Percentiles rank a stretch among this genome's conserved stretches.
Evolutionary conservation across 2,797 vertebrate genomes (phyloP).

Genomic region (Xiphophorus birchmanni): DNA sequence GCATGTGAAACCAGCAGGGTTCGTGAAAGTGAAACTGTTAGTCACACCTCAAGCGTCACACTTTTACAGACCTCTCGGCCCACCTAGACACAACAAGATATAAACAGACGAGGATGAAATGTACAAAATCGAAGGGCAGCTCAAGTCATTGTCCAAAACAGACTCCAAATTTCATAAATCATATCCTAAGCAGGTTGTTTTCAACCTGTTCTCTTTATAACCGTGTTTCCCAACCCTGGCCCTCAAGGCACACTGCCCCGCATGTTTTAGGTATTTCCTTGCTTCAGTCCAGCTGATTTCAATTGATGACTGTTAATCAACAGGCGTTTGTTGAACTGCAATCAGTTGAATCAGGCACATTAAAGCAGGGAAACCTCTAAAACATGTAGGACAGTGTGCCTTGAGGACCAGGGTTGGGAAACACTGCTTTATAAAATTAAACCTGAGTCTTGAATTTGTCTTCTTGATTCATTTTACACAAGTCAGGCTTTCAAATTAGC

Average conservation of each 20-base stretch:
- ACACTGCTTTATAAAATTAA: not conserved
- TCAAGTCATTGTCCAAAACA: slow-evolving; percentile 31
- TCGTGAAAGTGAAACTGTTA: slow-evolving; percentile 50
- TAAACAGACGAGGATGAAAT: slow-evolving; percentile 60
- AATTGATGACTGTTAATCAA: too few species aligned
- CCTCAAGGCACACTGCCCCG: too few species aligned
- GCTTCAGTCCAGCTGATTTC: too few species aligned
- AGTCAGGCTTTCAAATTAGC: slow-evolving; percentile 18
- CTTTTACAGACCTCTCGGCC: slow-evolving; percentile 65
- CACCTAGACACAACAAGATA: slow-evolving; percentile 66
- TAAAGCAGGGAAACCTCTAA: too few species aligned
- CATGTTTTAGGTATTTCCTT: too few species aligned
- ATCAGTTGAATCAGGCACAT: too few species aligned
- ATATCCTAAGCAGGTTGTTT: slow-evolving; percentile 2
- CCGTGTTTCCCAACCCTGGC: too few species aligned
- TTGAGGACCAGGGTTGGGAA: too few species aligned
- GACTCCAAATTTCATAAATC: slow-evolving; percentile 1
- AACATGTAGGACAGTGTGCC: too few species aligned
- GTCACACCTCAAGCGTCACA: slow-evolving; percentile 66
- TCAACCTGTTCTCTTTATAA: not conserved
- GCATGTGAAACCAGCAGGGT: slow-evolving; percentile 46
- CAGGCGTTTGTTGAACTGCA: too few species aligned
- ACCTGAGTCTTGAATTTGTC: slow-evolving; percentile 1
- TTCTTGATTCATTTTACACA: not conserved
- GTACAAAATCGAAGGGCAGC: slow-evolving; percentile 35